Evolutionary conservation across 2,113 vertebrate genomes (phyloP).

Genomic region (Mionectes macconnelli): DNA sequence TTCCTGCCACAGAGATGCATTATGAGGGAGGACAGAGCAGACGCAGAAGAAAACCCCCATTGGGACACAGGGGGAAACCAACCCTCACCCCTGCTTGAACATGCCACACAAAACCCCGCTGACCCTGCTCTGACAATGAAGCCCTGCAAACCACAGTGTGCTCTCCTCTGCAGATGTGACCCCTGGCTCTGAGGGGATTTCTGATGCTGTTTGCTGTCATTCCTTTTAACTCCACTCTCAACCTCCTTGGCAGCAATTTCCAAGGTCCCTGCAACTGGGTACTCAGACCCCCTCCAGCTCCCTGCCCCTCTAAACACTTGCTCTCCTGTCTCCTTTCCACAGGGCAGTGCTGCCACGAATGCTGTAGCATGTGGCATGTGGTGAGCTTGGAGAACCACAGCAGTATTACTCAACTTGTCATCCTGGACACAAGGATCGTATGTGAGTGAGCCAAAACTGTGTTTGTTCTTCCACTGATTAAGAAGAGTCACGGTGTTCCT

Average conservation of each 20-base stretch:
- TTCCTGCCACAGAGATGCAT: background rate
- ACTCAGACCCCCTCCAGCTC: background rate
- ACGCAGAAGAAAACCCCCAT: background rate
- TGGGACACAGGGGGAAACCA: background rate
- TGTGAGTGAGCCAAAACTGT: background rate
- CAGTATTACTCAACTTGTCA: conserved; percentile 19
- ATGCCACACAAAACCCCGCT: rapidly evolving
- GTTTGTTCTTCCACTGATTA: conserved; percentile 62
- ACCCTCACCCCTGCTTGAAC: background rate
- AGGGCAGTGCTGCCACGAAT: background rate
- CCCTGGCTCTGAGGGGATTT: background rate
- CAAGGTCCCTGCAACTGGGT: background rate
- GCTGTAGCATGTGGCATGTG: background rate
- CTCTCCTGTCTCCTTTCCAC: background rate
- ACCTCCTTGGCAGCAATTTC: background rate
- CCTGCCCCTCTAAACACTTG: background rate
- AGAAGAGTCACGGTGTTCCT: conserved; percentile 54
- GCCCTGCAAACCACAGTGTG: background rate
- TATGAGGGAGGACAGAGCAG: background rate
- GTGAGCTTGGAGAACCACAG: background rate
- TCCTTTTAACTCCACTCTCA: background rate
- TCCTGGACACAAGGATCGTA: background rate
- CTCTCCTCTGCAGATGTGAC: background rate
- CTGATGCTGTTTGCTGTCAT: background rate
- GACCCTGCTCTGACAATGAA: rapidly evolving